Conservation (phyloP, 2,113 vertebrate species). For the Malaclemys terrapin region DNA sequence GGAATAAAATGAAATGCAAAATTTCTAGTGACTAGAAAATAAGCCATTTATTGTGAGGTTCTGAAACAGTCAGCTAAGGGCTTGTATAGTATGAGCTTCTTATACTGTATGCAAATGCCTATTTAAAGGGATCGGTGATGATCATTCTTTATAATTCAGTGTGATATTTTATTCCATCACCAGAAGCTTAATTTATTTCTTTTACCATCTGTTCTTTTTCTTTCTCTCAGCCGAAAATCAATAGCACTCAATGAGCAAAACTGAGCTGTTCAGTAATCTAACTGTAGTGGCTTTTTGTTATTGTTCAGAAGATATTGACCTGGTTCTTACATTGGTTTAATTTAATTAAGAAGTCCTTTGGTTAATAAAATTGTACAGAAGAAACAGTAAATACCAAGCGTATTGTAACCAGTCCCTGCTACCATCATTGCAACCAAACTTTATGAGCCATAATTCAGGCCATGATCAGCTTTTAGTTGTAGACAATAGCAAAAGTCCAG, state of each 20-base stretch:
- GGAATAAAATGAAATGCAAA: background rate
- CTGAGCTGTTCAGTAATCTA: conserved; percentile 70
- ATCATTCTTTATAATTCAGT: conserved; percentile 77
- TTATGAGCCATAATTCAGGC: background rate
- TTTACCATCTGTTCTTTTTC: conserved; percentile 80
- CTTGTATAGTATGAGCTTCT: conserved; percentile 12
- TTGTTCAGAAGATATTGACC: conserved; percentile 73
- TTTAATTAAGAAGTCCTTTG: conserved; percentile 74
- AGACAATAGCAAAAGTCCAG: too few relatives aligned
- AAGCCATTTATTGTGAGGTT: background rate
- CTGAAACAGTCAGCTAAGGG: conserved; percentile 18
- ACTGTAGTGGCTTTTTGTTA: conserved; percentile 67
- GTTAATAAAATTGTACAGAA: conserved; percentile 70
- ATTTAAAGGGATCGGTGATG: conserved; percentile 66
- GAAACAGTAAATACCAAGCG: conserved; percentile 70
- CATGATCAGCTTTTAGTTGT: background rate
- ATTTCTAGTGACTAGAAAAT: background rate
- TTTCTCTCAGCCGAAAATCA: conserved; percentile 76
- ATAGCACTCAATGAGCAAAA: conserved; percentile 73
- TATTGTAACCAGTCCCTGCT: background rate
- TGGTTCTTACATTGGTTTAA: conserved; percentile 65
- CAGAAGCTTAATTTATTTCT: conserved; percentile 80
- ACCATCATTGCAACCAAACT: background rate
- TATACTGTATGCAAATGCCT: conserved; percentile 3
- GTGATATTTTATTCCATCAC: conserved; percentile 76